phyloP scores from a whole-genome alignment of 2,888 invertebrate species.

The Brassicogethes aeneus region DNA sequence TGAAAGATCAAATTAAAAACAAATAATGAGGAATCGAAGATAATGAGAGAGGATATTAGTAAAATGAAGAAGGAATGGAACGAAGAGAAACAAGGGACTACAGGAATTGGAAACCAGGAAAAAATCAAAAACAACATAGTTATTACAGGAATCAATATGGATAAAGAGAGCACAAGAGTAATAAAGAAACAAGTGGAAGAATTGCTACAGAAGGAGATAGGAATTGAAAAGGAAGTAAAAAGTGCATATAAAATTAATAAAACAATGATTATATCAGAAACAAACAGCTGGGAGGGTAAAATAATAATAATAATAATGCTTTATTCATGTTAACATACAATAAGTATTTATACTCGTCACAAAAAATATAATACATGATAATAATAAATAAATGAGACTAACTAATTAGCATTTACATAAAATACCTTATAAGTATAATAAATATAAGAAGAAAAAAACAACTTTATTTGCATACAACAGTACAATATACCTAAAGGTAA shows the following conservation, averaged over 20 bases:
- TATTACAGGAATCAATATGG: background rate
- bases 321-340: too few relatives aligned
- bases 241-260: background rate
- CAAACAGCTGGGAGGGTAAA: background rate
- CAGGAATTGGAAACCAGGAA: background rate
- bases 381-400: too few relatives aligned
- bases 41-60: background rate
- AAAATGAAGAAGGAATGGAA: background rate
- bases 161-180: background rate
- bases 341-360: too few relatives aligned
- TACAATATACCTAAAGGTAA: too few relatives aligned
- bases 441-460: too few relatives aligned
- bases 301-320: too few relatives aligned
- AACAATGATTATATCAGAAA: background rate
- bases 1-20: background rate
- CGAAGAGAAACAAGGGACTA: background rate
- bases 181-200: background rate
- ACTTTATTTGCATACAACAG: too few relatives aligned
- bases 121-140: background rate
- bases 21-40: background rate
- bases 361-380: too few relatives aligned
- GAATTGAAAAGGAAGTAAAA: background rate
- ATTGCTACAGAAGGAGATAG: background rate
- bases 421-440: too few relatives aligned
- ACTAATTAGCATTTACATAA: too few relatives aligned